These are phyloP conservation scores for Halotydeus destructor DNA, from an alignment of 1,140 invertebrate genomes.

Conservation along the genomic window DNA sequence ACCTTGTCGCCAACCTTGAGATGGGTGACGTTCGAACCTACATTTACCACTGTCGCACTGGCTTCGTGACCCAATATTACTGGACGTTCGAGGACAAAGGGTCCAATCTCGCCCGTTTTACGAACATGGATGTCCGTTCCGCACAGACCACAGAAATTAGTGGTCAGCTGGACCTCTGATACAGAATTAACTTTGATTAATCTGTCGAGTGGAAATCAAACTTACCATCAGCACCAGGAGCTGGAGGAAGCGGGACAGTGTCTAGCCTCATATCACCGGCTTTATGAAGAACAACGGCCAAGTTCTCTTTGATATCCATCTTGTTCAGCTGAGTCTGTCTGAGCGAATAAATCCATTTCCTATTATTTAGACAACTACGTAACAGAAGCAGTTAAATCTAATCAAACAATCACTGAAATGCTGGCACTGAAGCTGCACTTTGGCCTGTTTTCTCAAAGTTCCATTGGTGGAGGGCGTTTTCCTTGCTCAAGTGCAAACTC, in stretches of 20 bases:
- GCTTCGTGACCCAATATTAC: constrained; percentile 81
- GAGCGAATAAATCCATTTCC: too few relatives aligned
- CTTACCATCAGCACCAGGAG: constrained; percentile 8
- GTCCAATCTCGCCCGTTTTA: constrained; percentile 52
- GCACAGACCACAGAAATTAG: constrained; percentile 82
- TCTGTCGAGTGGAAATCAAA: background rate
- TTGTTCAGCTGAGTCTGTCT: too few relatives aligned
- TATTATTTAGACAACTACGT: too few relatives aligned
- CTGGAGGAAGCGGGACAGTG: constrained; percentile 5
- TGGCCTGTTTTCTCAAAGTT: too few relatives aligned
- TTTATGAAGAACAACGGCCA: constrained; percentile 8
- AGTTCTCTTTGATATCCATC: too few relatives aligned
- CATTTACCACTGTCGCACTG: constrained; percentile 43
- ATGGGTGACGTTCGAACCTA: constrained; percentile 49
- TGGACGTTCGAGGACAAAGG: constrained; percentile 53
- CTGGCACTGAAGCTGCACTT: too few relatives aligned
- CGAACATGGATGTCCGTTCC: constrained; percentile 89
- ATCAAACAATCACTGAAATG: too few relatives aligned
- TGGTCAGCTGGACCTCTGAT: constrained; percentile 25
- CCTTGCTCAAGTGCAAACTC: too few relatives aligned
- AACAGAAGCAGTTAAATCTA: too few relatives aligned
- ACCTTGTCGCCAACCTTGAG: constrained; percentile 64
- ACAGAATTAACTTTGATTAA: background rate
- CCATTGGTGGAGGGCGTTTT: too few relatives aligned
- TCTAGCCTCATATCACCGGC: constrained; percentile 8